phyloP scores from a whole-genome alignment of 2,888 invertebrate genomes.

The Ophioninae sp. region DNA sequence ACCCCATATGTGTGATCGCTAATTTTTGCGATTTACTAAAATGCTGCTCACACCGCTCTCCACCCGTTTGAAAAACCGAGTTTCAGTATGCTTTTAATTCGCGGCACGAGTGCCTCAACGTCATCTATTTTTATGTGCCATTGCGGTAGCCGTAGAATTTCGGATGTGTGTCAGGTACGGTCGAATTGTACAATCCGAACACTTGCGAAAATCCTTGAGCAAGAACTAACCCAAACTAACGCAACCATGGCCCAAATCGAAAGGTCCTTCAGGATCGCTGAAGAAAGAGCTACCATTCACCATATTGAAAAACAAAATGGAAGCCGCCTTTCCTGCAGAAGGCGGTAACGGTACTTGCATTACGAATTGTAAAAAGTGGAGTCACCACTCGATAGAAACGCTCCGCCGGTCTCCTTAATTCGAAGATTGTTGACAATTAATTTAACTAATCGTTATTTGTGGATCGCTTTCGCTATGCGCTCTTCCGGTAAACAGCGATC shows the following conservation, averaged over 20 bases:
- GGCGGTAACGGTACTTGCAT: neutral
- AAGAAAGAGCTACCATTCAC: neutral
- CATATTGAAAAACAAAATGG: neutral
- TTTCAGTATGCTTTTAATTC: neutral
- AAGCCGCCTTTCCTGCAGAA: neutral
- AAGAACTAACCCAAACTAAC: neutral
- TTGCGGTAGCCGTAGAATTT: neutral
- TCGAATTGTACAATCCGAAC: neutral
- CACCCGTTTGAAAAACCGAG: neutral
- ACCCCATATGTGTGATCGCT: no score
- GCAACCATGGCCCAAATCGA: neutral
- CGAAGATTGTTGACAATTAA: slow-evolving; percentile 44
- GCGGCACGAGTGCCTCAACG: neutral
- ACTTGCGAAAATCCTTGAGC: neutral
- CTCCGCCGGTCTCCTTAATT: slow-evolving; percentile 57
- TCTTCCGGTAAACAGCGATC: slow-evolving; percentile 12
- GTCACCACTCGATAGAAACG: slow-evolving; percentile 37
- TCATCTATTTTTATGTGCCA: neutral
- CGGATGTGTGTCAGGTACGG: neutral
- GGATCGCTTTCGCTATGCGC: slow-evolving; percentile 49
- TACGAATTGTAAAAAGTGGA: slow-evolving; percentile 11
- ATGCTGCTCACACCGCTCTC: neutral
- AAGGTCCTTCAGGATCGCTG: neutral
- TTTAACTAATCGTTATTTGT: slow-evolving; percentile 32
- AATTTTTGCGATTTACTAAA: neutral